phyloP scores from a whole-genome alignment of 35 echinoderm and acorn worm species.

The Ophiothrix spiculata region DNA sequence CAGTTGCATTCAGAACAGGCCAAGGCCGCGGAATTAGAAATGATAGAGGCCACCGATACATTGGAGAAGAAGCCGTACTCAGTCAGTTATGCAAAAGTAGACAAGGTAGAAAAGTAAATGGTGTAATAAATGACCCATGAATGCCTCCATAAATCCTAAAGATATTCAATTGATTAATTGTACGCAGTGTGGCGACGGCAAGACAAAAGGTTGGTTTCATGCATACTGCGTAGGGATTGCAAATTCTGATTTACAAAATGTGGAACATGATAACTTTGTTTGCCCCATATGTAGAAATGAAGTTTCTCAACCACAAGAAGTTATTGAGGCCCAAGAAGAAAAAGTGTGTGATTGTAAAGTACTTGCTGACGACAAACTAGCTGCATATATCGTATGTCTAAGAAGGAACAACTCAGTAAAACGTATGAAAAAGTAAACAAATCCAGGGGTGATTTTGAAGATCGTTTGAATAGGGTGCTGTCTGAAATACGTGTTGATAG shows the following conservation, averaged over 20 bases:
- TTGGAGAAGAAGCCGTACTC: neutral
- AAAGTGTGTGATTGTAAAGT: no score
- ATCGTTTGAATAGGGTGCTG: no score
- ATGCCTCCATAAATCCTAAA: neutral
- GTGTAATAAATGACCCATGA: neutral
- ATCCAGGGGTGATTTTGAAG: no score
- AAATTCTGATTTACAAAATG: neutral
- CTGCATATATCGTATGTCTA: no score
- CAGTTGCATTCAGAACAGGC: neutral
- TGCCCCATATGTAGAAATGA: neutral
- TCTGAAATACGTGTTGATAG: no score
- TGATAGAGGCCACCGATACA: neutral
- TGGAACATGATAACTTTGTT: neutral
- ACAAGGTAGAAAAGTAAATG: neutral
- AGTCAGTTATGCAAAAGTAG: neutral
- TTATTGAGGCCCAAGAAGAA: neutral
- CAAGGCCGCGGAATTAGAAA: neutral
- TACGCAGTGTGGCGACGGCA: neutral
- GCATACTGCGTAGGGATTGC: neutral
- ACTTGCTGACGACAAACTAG: no score
- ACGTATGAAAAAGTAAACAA: no score
- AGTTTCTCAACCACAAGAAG: neutral
- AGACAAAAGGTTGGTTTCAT: neutral
- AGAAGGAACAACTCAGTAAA: no score
- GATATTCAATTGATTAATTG: neutral